phyloP scores from a whole-genome alignment of 2,888 invertebrate genomes.

The Branchipolynoe longqiensis region DNA sequence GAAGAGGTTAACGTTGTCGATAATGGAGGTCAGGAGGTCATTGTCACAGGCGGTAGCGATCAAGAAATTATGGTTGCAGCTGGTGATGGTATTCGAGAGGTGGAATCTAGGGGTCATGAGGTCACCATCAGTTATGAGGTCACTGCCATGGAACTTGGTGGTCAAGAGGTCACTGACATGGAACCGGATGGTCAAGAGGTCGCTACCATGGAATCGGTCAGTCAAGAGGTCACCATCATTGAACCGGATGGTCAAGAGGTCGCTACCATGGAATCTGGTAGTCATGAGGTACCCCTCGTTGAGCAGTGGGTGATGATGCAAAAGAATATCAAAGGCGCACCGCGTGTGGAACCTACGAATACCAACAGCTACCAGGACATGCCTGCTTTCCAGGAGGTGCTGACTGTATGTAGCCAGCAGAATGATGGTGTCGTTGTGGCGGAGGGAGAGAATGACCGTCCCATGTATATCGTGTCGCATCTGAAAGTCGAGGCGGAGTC shows the following conservation, averaged over 20 bases:
- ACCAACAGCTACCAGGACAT: background rate
- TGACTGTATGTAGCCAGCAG: constrained; percentile 2
- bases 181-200: background rate
- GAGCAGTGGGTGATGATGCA: background rate
- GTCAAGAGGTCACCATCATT: background rate
- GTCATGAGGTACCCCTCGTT: background rate
- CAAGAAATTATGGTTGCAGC: background rate
- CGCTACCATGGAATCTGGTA: background rate
- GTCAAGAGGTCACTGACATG: background rate
- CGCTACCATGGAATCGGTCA: background rate
- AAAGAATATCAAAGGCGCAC: background rate
- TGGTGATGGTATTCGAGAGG: background rate
- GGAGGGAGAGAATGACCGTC: background rate
- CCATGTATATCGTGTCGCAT: background rate
- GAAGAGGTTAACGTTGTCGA: background rate
- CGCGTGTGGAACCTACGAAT: background rate
- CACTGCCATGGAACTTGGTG: background rate
- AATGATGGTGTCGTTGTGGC: background rate
- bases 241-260: background rate
- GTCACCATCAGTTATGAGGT: background rate
- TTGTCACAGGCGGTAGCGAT: background rate
- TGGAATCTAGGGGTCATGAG: background rate
- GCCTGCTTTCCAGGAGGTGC: constrained; percentile 3
- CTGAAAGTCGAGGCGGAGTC: background rate
- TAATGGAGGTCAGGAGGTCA: background rate